Evolutionary conservation across 2,888 invertebrate species (phyloP), one percentile per base, ranked within the genome.

Genomic region (Notocelia uddmanniana): DNA sequence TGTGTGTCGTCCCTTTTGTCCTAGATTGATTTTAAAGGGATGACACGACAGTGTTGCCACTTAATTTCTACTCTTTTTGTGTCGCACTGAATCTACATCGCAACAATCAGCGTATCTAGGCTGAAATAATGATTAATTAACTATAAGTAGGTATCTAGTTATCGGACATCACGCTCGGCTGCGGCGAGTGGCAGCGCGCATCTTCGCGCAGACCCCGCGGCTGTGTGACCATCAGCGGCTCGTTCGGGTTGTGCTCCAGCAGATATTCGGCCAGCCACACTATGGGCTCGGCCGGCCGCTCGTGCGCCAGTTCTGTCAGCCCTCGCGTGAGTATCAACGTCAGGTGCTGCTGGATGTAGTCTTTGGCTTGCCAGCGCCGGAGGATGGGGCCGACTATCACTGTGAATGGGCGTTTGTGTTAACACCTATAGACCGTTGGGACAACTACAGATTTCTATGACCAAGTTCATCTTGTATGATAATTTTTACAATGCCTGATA

Each of bases 231-330:
- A 88, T 45, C 60, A 90, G 93, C 0, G 96, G 97, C 82, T 95
- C 96, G 83, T 96, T 96, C 3, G 97, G 97, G 89, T 97, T 97
- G 85, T 97, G 96, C 54, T 94, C 88, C 8, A 96, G 89, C 52
- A 98, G 89, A 95, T 97, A 96, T 76, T 97, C 96, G 1, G 97
- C 97, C 54, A 98, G 88, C 96, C 96, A 97, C 34, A 96, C 84
- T 50, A 97, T 89, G 0, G 98, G 97, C 85, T 98, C 97, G 0
- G 94, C 90, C 0, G 98, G 98, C 75, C 96, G 96, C 79, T 95
- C 94, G 87, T 89, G 95, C 87, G 96, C 96, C 31, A 97, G 89
- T 80, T 96, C 95, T 0, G 95, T 94, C 63, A 96, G 85, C 2
- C 95, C 96, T 34, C 95, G 93, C 31, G 94, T 76, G 54, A 98